Base-by-base conservation (phyloP, 2,113 vertebrate species). In the Columbina picui region DNA sequence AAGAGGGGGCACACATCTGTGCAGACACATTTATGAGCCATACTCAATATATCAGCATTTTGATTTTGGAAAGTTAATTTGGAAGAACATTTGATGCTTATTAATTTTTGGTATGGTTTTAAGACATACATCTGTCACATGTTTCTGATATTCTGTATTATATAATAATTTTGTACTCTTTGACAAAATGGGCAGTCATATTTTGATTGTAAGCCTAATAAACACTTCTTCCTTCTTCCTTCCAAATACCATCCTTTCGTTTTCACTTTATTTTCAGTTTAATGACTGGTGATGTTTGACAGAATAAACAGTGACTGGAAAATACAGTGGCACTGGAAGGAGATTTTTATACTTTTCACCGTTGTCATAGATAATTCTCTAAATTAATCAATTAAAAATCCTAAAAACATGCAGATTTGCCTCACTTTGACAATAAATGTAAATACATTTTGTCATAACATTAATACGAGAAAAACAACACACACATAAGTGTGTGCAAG, bases 401-500 rank as follows among this genome's bases (percentile, higher is more conserved):
- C 11, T 55, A 9, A 27, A 77, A 77, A 57, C 5, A 45, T 14
- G 12, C 3, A 63, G 1, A 36, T 36, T 71, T 61, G 3, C 13
- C 70, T 82, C 25, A 68, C 2, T 7, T 45, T 67, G 8, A 6
- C 2, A 52, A 39, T 25, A 85, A 57, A 56, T 26, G 6, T 64
- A 34, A 74, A 49, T 32, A 32, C 9, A 56, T 57, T 67, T 61
- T 6, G 0, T 5, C 6, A 22, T 32, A 79, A 56, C 22, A 56
- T 16, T 53, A 70, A 47, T 55, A 19, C 15, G 38, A 60, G 5
- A 12, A 32, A 81, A 84, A 56, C 7, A 41, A 56, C 12, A 71
- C 5, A 36, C 2, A 56, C 6, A n/a, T n/a, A n/a, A n/a, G 26
- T 0, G 0, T 30, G 6, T 45, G 5, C 10, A 57, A 85, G 2